phyloP scores from a whole-genome alignment of 2,888 invertebrate species.

The Antitype chi region DNA sequence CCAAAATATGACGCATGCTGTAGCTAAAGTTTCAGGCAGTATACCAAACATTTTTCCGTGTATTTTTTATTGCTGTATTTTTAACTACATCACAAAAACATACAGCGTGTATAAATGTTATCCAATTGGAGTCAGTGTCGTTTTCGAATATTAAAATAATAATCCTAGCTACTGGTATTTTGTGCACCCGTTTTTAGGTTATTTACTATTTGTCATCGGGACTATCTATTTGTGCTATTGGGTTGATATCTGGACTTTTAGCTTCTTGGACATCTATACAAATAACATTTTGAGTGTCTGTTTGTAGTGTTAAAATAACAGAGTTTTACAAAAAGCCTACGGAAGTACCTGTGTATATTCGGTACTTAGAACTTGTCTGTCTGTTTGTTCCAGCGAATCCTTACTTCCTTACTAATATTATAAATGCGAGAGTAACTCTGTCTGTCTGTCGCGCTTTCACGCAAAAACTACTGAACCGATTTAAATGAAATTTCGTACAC shows the following conservation, averaged over 20 bases:
- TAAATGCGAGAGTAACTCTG: no score
- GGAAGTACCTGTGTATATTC: no score
- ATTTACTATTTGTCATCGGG: background rate
- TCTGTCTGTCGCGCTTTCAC: no score
- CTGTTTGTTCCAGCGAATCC: no score
- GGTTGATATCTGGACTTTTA: no score
- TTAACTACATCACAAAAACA: slow-evolving; percentile 1
- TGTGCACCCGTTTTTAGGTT: background rate
- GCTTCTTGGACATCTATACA: background rate
- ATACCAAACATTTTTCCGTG: background rate
- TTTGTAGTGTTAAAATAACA: no score
- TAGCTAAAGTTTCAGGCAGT: slow-evolving; percentile 4
- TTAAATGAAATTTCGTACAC: no score
- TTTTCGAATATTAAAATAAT: slow-evolving; percentile 6
- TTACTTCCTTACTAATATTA: no score
- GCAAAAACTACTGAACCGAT: no score
- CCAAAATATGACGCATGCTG: background rate
- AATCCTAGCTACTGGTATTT: background rate
- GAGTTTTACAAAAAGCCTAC: no score
- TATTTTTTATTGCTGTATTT: slow-evolving; percentile 9
- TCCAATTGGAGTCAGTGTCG: background rate
- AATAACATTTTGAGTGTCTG: no score
- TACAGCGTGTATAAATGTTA: background rate
- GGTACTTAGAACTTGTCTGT: no score
- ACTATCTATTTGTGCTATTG: background rate